A percentile compares a stretch with the other conserved stretches of the same genome.
These are phyloP conservation scores for Calyptomena viridis DNA, from an alignment of 2,113 vertebrate species.

Conservation along the genomic window DNA sequence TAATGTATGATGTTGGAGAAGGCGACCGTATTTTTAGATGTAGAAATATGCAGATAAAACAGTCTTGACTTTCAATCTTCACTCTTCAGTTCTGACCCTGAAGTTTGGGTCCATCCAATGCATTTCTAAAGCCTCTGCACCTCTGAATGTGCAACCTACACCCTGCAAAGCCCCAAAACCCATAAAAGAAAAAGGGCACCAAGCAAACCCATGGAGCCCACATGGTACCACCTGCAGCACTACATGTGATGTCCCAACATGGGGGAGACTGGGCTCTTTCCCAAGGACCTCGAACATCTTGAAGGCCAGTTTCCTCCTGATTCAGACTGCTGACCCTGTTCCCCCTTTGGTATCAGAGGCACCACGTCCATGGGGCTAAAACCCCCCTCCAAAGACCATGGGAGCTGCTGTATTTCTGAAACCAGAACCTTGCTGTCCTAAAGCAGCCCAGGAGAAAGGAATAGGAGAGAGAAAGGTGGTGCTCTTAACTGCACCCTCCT, in stretches of 20 bases:
- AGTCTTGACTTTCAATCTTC: background rate
- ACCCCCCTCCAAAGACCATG: rapidly evolving
- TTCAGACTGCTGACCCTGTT: background rate
- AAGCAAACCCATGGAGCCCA: background rate
- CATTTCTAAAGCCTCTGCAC: background rate
- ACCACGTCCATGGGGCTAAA: rapidly evolving
- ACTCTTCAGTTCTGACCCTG: background rate
- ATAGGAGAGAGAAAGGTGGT: background rate
- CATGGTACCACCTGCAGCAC: background rate
- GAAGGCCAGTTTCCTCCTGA: background rate
- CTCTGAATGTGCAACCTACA: background rate
- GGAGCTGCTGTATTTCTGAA: background rate
- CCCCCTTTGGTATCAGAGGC: background rate
- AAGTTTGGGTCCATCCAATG: background rate
- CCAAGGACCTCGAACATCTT: background rate
- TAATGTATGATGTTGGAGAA: background rate
- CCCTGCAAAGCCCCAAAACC: background rate
- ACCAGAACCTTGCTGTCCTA: background rate
- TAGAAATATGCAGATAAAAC: background rate
- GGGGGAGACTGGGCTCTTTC: background rate
- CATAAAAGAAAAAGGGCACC: background rate
- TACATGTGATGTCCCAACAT: rapidly evolving
- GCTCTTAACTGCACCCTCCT: background rate
- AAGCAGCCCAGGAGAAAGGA: background rate
- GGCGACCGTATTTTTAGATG: background rate